Evolutionary conservation across 2,888 invertebrate species (phyloP), one percentile per base, ranked within the genome.

Genomic region (Calameuta filiformis): DNA sequence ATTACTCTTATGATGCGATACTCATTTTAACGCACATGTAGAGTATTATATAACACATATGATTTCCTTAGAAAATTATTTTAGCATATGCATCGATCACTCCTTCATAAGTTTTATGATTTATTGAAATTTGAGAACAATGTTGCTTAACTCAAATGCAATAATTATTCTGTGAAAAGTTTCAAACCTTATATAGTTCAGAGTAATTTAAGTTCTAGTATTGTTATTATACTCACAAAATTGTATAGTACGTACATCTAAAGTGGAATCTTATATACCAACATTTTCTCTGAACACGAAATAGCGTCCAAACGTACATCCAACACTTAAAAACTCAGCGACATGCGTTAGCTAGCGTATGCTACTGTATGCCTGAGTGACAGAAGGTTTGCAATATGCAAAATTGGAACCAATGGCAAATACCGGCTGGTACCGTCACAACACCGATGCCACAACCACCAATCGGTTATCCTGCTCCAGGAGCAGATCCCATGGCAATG

Each of bases 371-470:
- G 85, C 84, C 85, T 81, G 81, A 81, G 79, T 80, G 79, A 82
- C 73, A 81, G 81, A 85, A 82, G 83, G 83, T 85, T 83, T 79
- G 77, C 73, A 86, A 87, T 85, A 91, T 91, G 91, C 91, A 91
- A 90, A 91, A 88, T 86, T 91, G 91, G 91, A 91, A 90, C 80
- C 91, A 89, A 89, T 91, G 91, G 91, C 91, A 88, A 86, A 83
- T 91, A 84, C 86, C 90, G 81, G 83, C 90, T 84, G 89, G 87
- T 86, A 83, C 89, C 73, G 86, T 88, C 80, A 82, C 88, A 69
- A 83, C 90, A 79, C 77, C 90, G 80, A 87, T 90, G 87, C 90
- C 91, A n/a, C 91, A 90, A 83, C 89, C 90, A 80, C 90, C 91
- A 81, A 87, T 89, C 86, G 90, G 90, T 85, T 90, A 89, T 81